Conservation (phyloP, 2,797 vertebrate genomes). For the Lagodon rhomboides region DNA sequence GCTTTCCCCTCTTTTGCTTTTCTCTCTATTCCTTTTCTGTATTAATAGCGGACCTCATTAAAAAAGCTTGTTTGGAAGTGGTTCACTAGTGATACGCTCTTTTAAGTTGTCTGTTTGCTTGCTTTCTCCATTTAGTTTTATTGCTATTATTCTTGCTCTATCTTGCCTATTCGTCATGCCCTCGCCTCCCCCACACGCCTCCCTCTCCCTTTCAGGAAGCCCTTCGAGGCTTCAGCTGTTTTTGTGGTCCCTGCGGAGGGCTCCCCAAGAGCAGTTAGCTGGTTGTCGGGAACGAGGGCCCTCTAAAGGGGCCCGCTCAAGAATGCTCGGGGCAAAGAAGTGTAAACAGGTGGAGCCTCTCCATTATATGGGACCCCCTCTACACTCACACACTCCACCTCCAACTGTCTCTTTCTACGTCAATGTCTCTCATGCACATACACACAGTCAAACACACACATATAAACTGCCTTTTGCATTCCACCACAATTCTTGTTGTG, state of each 20-base stretch:
- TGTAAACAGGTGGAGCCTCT: constrained; percentile 94
- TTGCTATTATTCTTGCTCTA: constrained; percentile 70
- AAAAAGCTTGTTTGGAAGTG: constrained; percentile 86
- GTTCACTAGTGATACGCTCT: constrained; percentile 88
- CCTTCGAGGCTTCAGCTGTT: constrained; percentile 72
- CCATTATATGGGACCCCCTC: constrained; percentile 85
- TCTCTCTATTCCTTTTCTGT: constrained; percentile 62
- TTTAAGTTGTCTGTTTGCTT: constrained; percentile 73
- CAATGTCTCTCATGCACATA: constrained; percentile 53
- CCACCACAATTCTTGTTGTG: constrained; percentile 35
- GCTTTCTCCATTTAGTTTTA: constrained; percentile 72
- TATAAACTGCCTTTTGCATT: constrained; percentile 34
- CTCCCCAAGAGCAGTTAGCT: constrained; percentile 89
- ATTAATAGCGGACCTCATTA: constrained; percentile 89
- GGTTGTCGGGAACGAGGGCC: constrained; percentile 83
- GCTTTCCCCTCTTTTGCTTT: constrained; percentile 50
- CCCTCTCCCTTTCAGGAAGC: constrained; percentile 73
- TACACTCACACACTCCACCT: constrained; percentile 58
- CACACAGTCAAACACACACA: constrained; percentile 7
- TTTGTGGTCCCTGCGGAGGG: constrained; percentile 71
- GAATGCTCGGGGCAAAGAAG: constrained; percentile 89
- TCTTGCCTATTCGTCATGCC: constrained; percentile 67
- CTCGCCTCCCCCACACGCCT: constrained; percentile 51
- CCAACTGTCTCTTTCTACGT: constrained; percentile 57
- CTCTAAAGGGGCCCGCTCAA: constrained; percentile 88